These are phyloP conservation scores for Willisornis vidua DNA, from an alignment of 2,113 vertebrate genomes.

Conservation along the genomic window DNA sequence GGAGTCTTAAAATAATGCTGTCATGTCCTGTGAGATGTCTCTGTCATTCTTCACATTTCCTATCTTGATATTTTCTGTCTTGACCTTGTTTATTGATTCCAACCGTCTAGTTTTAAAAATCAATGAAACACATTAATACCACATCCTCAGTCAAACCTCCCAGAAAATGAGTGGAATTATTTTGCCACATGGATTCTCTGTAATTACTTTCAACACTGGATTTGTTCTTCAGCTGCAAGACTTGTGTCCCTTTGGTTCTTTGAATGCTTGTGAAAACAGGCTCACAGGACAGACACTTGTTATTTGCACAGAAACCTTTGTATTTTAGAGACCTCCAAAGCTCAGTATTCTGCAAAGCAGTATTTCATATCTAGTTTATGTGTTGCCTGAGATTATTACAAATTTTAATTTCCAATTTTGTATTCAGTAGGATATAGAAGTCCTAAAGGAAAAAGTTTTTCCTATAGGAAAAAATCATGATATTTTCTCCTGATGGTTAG, in stretches of 20 bases:
- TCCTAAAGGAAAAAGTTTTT: not conserved
- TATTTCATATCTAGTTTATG: not conserved
- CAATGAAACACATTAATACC: not conserved
- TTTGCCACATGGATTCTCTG: not conserved
- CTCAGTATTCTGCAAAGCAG: not conserved
- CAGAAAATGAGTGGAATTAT: not conserved
- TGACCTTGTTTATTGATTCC: not conserved
- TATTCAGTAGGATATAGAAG: not conserved
- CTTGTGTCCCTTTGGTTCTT: not conserved
- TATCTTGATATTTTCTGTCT: not conserved
- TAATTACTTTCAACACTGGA: not conserved
- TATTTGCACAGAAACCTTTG: not conserved
- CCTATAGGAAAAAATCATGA: not conserved
- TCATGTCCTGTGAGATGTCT: not conserved
- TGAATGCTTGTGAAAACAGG: not conserved
- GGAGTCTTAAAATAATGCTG: not conserved
- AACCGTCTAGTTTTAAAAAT: not conserved
- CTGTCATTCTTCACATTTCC: not conserved
- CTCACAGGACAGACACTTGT: not conserved
- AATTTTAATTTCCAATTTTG: not conserved
- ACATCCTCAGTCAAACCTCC: not conserved
- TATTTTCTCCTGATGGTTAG: not conserved
- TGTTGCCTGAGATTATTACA: not conserved
- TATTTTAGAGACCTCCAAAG: not conserved
- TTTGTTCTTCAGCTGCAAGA: not conserved